A percentile compares a stretch with the other conserved stretches of the same genome.
These are phyloP conservation scores for Bombus haemorrhoidalis DNA, from an alignment of 1,140 invertebrate genomes.

Conservation along the genomic window DNA sequence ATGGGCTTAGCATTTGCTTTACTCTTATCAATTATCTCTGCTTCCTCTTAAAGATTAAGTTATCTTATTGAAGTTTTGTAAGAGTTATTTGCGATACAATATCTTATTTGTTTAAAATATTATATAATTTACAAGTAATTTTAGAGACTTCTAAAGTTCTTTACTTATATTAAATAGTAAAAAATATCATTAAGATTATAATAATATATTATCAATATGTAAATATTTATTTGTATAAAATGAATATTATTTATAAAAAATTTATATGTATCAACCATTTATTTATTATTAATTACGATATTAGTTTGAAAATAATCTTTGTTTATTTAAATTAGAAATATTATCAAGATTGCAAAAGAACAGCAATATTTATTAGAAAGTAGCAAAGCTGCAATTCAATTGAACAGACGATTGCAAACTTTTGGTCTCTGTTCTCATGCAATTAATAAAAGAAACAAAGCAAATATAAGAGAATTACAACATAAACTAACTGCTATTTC, in stretches of 20 bases:
- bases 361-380: constrained; percentile 70
- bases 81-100: no score
- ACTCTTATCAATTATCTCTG: no score
- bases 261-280: not conserved
- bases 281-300: not conserved
- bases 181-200: not conserved
- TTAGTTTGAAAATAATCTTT: not conserved
- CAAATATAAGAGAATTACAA: constrained; percentile 59
- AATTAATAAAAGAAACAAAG: constrained; percentile 66
- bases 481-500: constrained; percentile 46
- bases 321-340: constrained; percentile 66
- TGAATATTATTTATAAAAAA: no score
- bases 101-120: no score
- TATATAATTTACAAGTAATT: no score
- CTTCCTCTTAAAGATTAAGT: no score
- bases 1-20: no score
- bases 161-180: no score
- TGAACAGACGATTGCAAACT: constrained; percentile 74
- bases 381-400: constrained; percentile 56
- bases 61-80: no score
- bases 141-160: no score
- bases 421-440: constrained; percentile 66
- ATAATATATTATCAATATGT: not conserved
- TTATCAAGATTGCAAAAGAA: constrained; percentile 74
- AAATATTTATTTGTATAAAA: no score